Evolutionary conservation across 53 echinoderm and acorn worm species (phyloP).

Genomic region (Paracentrotus lividus): DNA sequence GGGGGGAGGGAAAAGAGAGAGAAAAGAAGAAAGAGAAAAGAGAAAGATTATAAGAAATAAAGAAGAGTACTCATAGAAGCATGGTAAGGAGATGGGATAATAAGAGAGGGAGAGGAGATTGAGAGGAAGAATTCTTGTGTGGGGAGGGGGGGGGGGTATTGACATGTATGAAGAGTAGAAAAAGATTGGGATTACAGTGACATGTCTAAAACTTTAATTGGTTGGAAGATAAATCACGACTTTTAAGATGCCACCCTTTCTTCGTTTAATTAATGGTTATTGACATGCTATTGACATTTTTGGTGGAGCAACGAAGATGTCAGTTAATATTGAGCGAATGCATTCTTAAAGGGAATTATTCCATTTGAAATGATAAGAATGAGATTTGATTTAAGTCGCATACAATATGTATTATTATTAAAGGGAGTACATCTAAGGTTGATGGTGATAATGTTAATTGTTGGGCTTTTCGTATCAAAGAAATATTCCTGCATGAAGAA

Average conservation of each 20-base stretch:
- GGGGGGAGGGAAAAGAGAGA: neutral
- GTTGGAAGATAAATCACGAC: constrained; percentile 48
- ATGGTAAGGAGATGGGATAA: neutral
- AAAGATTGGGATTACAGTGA: neutral
- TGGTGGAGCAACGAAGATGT: constrained; percentile 37
- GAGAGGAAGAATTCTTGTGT: neutral
- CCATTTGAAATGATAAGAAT: neutral
- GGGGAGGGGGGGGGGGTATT: neutral
- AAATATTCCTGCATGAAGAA: too few relatives aligned
- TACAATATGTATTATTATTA: too few relatives aligned
- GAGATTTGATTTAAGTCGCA: too few relatives aligned
- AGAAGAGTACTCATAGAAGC: neutral
- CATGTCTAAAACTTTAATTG: constrained; percentile 60
- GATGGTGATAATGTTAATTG: too few relatives aligned
- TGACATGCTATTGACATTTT: constrained; percentile 62
- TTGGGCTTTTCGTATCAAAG: too few relatives aligned
- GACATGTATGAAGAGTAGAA: neutral
- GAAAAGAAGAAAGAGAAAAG: neutral
- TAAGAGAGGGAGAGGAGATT: neutral
- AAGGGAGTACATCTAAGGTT: too few relatives aligned
- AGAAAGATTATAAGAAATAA: neutral
- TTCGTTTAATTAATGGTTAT: constrained; percentile 59
- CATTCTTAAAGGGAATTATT: neutral
- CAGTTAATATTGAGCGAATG: constrained; percentile 5
- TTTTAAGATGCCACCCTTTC: constrained; percentile 49